phyloP scores from a whole-genome alignment of 2,888 invertebrate genomes.

The Drosophila macrospina region DNA sequence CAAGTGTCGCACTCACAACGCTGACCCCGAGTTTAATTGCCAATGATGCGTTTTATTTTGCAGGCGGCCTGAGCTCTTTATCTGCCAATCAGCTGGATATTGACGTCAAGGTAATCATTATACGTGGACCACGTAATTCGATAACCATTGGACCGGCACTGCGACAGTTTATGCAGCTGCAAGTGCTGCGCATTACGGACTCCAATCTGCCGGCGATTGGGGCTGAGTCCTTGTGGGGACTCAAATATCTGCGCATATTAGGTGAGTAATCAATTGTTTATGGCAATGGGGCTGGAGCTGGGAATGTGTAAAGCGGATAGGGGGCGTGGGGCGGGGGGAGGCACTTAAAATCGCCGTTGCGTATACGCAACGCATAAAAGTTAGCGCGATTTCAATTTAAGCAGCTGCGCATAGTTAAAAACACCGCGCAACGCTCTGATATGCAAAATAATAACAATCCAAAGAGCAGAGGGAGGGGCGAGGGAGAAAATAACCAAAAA shows the following conservation, averaged over 20 bases:
- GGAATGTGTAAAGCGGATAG: too few species aligned
- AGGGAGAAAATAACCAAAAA: slow-evolving; percentile 8
- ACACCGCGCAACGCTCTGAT: slow-evolving; percentile 27
- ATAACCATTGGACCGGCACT: slow-evolving; percentile 91
- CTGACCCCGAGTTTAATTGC: slow-evolving; percentile 32
- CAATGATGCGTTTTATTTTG: slow-evolving; percentile 21
- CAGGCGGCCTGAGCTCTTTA: slow-evolving; percentile 89
- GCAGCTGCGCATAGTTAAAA: slow-evolving; percentile 67
- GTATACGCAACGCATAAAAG: slow-evolving; percentile 36
- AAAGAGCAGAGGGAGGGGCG: slow-evolving; percentile 22
- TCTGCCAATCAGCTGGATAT: slow-evolving; percentile 89
- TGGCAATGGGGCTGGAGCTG: slow-evolving; percentile 18
- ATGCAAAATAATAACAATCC: slow-evolving; percentile 61
- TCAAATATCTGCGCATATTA: slow-evolving; percentile 87
- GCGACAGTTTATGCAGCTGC: slow-evolving; percentile 87
- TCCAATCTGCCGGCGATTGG: slow-evolving; percentile 92
- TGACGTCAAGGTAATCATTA: slow-evolving; percentile 88
- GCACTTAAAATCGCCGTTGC: slow-evolving; percentile 38
- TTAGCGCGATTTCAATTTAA: slow-evolving; percentile 69
- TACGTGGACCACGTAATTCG: slow-evolving; percentile 89
- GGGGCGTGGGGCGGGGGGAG: too few species aligned
- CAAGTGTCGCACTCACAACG: slow-evolving; percentile 12
- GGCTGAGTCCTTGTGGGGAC: slow-evolving; percentile 92
- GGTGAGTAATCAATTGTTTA: slow-evolving; percentile 82
- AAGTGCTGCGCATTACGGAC: slow-evolving; percentile 90